Conservation (phyloP, 2,888 invertebrate genomes). For the Lithophane leautieri region DNA sequence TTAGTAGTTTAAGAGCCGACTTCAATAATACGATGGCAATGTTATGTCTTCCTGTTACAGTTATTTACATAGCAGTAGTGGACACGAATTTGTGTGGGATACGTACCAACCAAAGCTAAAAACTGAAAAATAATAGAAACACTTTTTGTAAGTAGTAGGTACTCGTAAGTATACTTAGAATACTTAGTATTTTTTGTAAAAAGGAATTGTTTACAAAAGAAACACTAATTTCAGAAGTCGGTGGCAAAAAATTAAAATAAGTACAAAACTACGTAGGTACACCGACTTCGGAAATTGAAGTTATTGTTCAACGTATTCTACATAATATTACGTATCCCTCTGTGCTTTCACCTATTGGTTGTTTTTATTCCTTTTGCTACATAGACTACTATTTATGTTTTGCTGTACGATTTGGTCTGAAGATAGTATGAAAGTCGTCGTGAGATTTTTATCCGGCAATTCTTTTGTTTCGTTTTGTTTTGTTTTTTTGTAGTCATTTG, state of each 20-base stretch:
- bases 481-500: neutral
- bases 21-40: no score
- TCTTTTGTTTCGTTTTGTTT: conserved; percentile 26
- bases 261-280: neutral
- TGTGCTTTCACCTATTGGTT: conserved; percentile 31
- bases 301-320: conserved; percentile 1
- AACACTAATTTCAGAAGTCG: neutral
- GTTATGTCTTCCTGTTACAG: neutral
- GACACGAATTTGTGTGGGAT: no score
- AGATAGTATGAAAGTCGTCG: conserved; percentile 20
- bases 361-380: conserved; percentile 22
- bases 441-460: conserved; percentile 24
- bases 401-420: neutral
- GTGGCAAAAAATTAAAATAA: neutral
- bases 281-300: neutral
- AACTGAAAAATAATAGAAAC: no score
- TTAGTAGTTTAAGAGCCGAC: neutral
- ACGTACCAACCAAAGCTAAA: no score
- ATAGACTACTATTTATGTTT: no score
- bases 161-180: no score
- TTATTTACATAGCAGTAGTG: neutral
- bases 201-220: no score
- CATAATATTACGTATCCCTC: conserved; percentile 2
- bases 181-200: no score
- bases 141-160: no score